A percentile compares a stretch with the other conserved stretches of the same genome.
These are phyloP conservation scores for Epirrhoe alternata DNA, from an alignment of 2,888 invertebrate genomes.

Conservation along the genomic window DNA sequence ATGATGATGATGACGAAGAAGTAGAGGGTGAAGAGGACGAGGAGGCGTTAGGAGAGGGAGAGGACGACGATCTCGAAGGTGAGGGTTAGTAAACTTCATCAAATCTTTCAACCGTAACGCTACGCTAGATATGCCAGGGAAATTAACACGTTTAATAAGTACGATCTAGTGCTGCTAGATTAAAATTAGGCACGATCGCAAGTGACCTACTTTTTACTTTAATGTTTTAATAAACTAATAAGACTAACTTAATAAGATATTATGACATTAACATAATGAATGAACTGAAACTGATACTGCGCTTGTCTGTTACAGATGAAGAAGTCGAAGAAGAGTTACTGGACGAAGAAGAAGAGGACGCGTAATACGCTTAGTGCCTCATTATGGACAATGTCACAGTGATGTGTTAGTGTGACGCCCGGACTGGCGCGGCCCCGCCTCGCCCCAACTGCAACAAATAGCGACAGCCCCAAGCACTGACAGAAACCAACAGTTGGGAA, in stretches of 20 bases:
- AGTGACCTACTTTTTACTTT: constrained; percentile 9
- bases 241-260: constrained; percentile 11
- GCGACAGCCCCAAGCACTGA: constrained; percentile 57
- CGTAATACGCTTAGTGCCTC: constrained; percentile 83
- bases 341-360: constrained; percentile 82
- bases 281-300: not conserved
- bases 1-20: constrained; percentile 86
- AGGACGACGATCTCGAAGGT: constrained; percentile 88
- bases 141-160: constrained; percentile 7
- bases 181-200: not conserved
- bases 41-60: constrained; percentile 86
- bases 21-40: constrained; percentile 87
- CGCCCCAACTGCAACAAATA: constrained; percentile 75
- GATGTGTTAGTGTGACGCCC: constrained; percentile 84
- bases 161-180: not conserved
- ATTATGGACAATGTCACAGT: constrained; percentile 85
- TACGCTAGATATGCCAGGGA: constrained; percentile 14
- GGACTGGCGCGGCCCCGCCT: constrained; percentile 78
- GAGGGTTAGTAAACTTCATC: constrained; percentile 37
- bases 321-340: constrained; percentile 82
- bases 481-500: constrained; percentile 73
- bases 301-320: constrained; percentile 73
- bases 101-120: constrained; percentile 12
- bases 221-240: not conserved
- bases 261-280: not conserved